Conservation (phyloP, 2,113 vertebrate genomes). For the Rhabdornis inornatus region DNA sequence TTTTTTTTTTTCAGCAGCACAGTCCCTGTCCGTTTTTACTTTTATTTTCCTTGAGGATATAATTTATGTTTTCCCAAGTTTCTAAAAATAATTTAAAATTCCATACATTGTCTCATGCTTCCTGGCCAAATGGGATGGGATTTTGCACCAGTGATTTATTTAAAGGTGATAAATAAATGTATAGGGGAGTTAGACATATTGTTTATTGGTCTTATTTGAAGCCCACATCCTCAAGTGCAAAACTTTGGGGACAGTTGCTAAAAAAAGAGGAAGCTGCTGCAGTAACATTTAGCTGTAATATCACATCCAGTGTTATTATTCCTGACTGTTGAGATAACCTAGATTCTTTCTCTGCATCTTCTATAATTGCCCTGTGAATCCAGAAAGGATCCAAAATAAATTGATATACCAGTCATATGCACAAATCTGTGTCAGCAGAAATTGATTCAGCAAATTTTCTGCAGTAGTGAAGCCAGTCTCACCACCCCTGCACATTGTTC, state of each 20-base stretch:
- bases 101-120: neutral
- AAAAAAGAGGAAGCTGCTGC: neutral
- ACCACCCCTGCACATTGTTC: neutral
- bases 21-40: neutral
- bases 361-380: neutral
- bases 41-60: neutral
- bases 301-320: neutral
- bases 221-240: neutral
- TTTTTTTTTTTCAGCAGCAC: neutral
- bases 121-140: neutral
- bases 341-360: neutral
- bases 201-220: neutral
- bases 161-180: neutral
- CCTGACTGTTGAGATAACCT: neutral
- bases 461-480: neutral
- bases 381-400: conserved; percentile 24
- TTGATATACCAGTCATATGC: neutral
- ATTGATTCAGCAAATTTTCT: conserved; percentile 21
- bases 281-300: neutral
- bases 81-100: neutral
- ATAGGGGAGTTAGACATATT: neutral
- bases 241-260: neutral
- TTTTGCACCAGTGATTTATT: neutral
- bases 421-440: conserved; percentile 24
- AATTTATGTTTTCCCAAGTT: neutral